A percentile compares a stretch with the other conserved stretches of the same genome.
Evolutionary conservation across 2,113 vertebrate species (phyloP).

Genomic region (Varanus komodoensis): DNA sequence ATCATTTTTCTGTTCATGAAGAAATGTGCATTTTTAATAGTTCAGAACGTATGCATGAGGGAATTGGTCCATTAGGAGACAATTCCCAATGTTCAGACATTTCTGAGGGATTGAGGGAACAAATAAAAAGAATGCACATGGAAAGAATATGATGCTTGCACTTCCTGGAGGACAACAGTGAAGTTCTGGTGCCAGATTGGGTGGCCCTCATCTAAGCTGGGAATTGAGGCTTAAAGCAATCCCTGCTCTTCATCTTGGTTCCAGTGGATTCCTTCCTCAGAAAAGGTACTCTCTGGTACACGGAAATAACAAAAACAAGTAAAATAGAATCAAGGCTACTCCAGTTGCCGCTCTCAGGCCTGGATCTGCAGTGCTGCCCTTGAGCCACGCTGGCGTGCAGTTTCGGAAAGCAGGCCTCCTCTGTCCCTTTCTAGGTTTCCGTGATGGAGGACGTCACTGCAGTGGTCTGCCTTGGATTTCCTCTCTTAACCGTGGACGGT

Average conservation of each 20-base stretch:
- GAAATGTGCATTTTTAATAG: not conserved
- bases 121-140: too few relatives aligned
- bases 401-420: not conserved
- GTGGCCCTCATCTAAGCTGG: not conserved
- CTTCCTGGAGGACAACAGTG: too few relatives aligned
- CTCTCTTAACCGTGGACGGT: conserved; percentile 90
- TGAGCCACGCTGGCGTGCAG: accelerated
- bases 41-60: not conserved
- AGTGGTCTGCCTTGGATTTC: conserved; percentile 95
- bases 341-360: not conserved
- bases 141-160: too few relatives aligned
- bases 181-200: not conserved
- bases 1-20: not conserved
- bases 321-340: not conserved
- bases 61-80: not conserved
- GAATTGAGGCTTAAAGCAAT: not conserved
- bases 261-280: not conserved
- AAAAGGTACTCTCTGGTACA: not conserved
- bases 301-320: not conserved
- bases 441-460: conserved; percentile 95
- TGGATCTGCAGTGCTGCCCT: accelerated
- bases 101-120: too few relatives aligned
- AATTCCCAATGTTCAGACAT: too few relatives aligned
- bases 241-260: not conserved
- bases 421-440: conserved; percentile 82